Percentiles rank a stretch among this genome's conserved stretches.
Conservation (phyloP, 2,797 vertebrate species). For the Gambelia wislizenii region DNA sequence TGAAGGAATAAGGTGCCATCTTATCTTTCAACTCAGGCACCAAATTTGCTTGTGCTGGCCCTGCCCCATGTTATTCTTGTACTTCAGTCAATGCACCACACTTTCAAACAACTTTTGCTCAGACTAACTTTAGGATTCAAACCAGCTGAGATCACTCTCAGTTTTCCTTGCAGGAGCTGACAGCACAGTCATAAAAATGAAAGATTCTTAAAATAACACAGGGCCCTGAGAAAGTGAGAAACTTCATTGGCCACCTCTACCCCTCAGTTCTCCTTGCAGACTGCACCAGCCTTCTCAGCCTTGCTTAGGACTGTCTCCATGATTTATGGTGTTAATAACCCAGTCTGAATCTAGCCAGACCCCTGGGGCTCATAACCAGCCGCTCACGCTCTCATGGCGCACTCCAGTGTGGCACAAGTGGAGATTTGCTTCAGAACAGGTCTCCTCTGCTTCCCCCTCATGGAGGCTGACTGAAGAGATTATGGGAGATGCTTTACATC, state of each 20-base stretch:
- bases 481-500: not conserved
- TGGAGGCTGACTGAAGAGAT: conserved; percentile 20
- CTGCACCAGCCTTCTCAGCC: conserved; percentile 53
- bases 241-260: conserved; percentile 48
- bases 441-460: not conserved
- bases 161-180: conserved; percentile 49
- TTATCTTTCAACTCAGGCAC: not conserved
- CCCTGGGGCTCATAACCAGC: conserved; percentile 59
- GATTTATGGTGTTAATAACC: conserved; percentile 77
- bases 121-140: conserved; percentile 43
- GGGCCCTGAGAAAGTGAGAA: conserved; percentile 22
- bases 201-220: conserved; percentile 68
- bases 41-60: not conserved
- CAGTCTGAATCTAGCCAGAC: conserved; percentile 62
- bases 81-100: not conserved
- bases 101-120: conserved; percentile 9
- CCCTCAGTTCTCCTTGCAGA: conserved; percentile 43
- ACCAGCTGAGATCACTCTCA: conserved; percentile 45
- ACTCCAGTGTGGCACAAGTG: conserved; percentile 34
- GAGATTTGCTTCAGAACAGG: conserved; percentile 41
- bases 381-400: accelerated
- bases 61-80: not conserved
- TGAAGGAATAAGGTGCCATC: not conserved
- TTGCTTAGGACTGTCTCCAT: conserved; percentile 68
- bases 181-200: conserved; percentile 66